Evolutionary conservation across 2,113 vertebrate species (phyloP), one percentile per base, ranked within the genome.

Genomic region (Conger conger): DNA sequence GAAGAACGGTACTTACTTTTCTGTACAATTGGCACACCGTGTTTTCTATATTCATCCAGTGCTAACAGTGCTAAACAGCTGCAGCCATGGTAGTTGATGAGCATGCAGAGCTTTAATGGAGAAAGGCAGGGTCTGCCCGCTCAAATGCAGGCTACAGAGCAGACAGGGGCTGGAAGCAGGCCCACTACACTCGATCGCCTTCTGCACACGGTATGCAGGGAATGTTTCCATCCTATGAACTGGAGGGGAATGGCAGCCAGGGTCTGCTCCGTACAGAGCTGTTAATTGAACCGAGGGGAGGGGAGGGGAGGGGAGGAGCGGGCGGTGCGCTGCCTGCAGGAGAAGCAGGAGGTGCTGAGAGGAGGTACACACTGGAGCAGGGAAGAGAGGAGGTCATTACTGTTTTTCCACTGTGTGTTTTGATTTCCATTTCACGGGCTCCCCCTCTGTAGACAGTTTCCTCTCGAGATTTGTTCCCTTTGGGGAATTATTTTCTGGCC

Each of bases 141-240:
- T 73, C 90, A 91, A 90, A 90, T 91, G 91, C 95, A 94, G 91
- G 86, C 90, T 94, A 92, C 91, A 90, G 92, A 90, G 88, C 91
- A 90, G 91, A 92, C 89, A 92, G 91, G 80, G 89, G 86, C 92
- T 96, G 95, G 96, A 94, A 89, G 86, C 35, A 23, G 1, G 93
- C 95, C 94, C 91, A 89, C 89, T 78, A 82, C 80, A 13, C 87
- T 89, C 86, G 88, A 81, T 91, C 89, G 53, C 89, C 93, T 81
- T 91, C 87, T 96, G 94, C 95, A 95, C 92, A 94, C 94, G 93
- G 94, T 94, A 93, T 94, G 93, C 89, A 87, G 85, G 89, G 93
- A 94, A 92, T 89, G 92, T 86, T 92, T 68, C 93, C 91, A 90
- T 92, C 87, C 82, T 87, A 82, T 82, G 86, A 83, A 73, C 68